phyloP scores from a whole-genome alignment of 2,888 invertebrate genomes.

The Nephrotoma appendiculata region DNA sequence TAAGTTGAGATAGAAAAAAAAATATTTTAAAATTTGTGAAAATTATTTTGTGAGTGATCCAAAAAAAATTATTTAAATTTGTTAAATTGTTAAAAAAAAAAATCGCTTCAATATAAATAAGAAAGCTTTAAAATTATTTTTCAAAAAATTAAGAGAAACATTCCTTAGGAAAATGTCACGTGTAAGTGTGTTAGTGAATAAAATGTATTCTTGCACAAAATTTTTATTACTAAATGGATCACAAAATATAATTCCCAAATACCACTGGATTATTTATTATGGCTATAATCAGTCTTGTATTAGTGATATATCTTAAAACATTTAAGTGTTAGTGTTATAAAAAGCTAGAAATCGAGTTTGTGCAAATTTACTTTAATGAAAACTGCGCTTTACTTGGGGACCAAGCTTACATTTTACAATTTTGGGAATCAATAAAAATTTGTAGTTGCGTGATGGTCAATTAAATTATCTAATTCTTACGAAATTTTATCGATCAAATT shows the following conservation, averaged over 20 bases:
- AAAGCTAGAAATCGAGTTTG: too few relatives aligned
- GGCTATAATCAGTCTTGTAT: too few relatives aligned
- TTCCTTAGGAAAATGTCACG: conserved; percentile 13
- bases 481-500: too few relatives aligned
- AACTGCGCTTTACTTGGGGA: too few relatives aligned
- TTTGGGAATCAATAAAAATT: too few relatives aligned
- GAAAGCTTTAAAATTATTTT: background rate
- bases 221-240: background rate
- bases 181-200: conserved; percentile 13
- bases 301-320: too few relatives aligned
- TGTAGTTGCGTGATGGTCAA: too few relatives aligned
- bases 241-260: background rate
- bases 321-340: too few relatives aligned
- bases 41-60: background rate
- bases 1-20: background rate
- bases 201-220: background rate
- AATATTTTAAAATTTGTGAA: background rate
- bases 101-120: background rate
- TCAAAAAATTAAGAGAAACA: background rate
- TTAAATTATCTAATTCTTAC: too few relatives aligned
- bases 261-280: too few relatives aligned
- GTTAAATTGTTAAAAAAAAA: background rate
- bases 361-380: too few relatives aligned
- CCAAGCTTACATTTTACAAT: too few relatives aligned
- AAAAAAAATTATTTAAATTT: background rate